Conservation (phyloP, 2,888 invertebrate genomes). For the Diarsia dahlii region DNA sequence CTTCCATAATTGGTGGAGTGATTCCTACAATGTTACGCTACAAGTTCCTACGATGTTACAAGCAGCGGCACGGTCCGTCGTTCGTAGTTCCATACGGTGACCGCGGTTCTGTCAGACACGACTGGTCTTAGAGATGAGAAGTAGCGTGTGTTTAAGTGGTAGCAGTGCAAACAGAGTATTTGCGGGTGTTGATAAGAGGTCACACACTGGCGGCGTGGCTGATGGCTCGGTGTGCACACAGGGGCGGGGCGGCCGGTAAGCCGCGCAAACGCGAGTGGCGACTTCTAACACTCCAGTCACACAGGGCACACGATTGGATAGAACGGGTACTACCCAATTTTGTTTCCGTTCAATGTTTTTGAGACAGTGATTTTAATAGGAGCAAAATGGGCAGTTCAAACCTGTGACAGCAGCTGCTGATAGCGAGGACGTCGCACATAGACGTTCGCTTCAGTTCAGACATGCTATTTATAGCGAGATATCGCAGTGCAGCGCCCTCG, state of each 20-base stretch:
- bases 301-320: background rate
- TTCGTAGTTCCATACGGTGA: background rate
- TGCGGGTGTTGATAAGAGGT: background rate
- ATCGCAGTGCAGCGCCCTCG: background rate
- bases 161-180: background rate
- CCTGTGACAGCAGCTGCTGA: background rate
- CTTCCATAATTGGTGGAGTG: background rate
- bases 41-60: too few species aligned
- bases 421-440: background rate
- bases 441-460: background rate
- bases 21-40: background rate
- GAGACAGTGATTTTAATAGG: background rate
- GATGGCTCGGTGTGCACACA: background rate
- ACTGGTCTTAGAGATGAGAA: background rate
- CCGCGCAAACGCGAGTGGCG: slow-evolving; percentile 11
- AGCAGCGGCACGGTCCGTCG: background rate
- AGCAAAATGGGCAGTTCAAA: background rate
- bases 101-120: background rate
- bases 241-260: background rate
- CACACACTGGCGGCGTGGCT: slow-evolving; percentile 5
- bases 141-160: background rate
- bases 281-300: background rate
- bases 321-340: background rate
- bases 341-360: background rate
- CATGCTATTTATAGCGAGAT: slow-evolving; percentile 2